Conservation (phyloP, 2,888 invertebrate genomes). For the Strigamia transsilvanica region DNA sequence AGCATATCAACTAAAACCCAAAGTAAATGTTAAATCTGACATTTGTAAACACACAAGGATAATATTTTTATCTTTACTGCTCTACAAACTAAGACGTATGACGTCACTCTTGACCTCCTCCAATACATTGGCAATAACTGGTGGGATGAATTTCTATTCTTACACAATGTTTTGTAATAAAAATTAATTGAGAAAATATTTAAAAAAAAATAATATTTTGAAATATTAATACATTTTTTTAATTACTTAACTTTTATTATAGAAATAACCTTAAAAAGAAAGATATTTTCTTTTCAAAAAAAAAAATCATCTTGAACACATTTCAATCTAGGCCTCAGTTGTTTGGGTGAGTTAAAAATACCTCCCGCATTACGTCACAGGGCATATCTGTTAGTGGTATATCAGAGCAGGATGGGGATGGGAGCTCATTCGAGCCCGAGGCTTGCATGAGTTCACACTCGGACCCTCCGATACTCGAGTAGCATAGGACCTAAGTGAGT, state of each 20-base stretch:
- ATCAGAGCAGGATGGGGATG: conserved; percentile 38
- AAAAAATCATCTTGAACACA: conserved; percentile 33
- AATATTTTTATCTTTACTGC: conserved; percentile 45
- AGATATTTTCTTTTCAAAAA: not conserved
- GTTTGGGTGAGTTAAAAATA: conserved; percentile 47
- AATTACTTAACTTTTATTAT: not conserved
- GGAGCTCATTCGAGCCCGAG: conserved; percentile 45
- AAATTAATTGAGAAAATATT: conserved; percentile 16
- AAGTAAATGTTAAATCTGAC: conserved; percentile 8
- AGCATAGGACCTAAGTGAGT: conserved; percentile 23
- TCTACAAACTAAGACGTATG: conserved; percentile 23
- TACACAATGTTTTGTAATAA: not conserved
- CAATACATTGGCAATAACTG: not conserved
- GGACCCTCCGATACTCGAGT: not conserved
- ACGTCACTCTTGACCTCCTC: conserved; percentile 14
- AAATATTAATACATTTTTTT: not conserved
- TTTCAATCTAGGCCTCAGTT: conserved; percentile 48
- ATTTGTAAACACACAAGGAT: conserved; percentile 17
- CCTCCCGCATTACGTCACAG: conserved; percentile 27
- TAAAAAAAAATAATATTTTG: not conserved
- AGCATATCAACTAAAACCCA: not conserved
- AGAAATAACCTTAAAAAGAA: conserved; percentile 1
- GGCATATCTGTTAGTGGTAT: conserved; percentile 31
- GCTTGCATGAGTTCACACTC: conserved; percentile 44
- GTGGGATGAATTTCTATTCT: not conserved